Percentiles rank a stretch among this genome's conserved stretches.
These are phyloP conservation scores for Syritta pipiens DNA, from an alignment of 2,888 invertebrate genomes.

Conservation along the genomic window DNA sequence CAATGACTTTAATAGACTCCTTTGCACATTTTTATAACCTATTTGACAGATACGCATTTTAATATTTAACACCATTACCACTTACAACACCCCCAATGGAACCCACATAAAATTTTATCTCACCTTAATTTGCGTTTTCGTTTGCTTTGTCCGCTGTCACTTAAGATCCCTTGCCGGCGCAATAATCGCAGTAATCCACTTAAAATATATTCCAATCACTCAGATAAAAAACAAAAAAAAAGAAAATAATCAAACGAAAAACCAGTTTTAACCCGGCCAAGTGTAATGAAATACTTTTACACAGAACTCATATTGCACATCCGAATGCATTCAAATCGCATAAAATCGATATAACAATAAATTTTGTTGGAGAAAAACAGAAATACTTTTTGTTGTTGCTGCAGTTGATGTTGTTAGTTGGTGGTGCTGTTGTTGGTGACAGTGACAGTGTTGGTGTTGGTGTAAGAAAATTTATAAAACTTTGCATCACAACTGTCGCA, in stretches of 20 bases:
- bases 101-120: conserved; percentile 43
- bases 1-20: too few species aligned
- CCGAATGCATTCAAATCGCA: conserved; percentile 59
- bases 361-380: conserved; percentile 12
- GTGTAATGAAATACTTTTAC: conserved; percentile 42
- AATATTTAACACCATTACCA: conserved; percentile 27
- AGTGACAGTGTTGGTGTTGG: too few species aligned
- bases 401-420: too few species aligned
- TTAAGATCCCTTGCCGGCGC: too few species aligned
- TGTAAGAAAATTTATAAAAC: conserved; percentile 27
- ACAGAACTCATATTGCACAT: conserved; percentile 57
- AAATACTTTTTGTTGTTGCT: too few species aligned
- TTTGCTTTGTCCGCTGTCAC: conserved; percentile 18
- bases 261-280: conserved; percentile 28
- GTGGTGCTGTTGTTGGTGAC: too few species aligned
- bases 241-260: conserved; percentile 8
- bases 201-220: conserved; percentile 19
- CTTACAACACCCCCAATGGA: conserved; percentile 2
- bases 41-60: background rate
- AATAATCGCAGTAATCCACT: conserved; percentile 26
- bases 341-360: conserved; percentile 50
- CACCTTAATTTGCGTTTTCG: conserved; percentile 31
- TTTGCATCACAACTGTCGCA: conserved; percentile 44
- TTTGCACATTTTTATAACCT: background rate
- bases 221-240: conserved; percentile 1